Base-by-base conservation (phyloP, 2,797 vertebrate species). In the Anisognathus igniventris region DNA sequence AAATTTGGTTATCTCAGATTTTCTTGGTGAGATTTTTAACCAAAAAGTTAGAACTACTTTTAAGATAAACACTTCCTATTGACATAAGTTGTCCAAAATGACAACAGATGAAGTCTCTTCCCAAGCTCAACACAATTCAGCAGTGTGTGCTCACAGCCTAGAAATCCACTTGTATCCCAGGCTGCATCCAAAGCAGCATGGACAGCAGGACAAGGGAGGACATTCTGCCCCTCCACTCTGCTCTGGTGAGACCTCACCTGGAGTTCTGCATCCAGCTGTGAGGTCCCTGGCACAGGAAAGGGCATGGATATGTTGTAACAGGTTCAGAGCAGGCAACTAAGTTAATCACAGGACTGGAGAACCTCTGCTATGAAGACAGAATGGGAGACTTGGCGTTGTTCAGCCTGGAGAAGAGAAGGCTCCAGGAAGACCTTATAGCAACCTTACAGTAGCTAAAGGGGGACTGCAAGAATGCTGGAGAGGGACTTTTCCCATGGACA, bases 61-160 rank as follows among this genome's bases (percentile, higher is more conserved):
- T 12, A 54, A 71, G 61, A 22, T 3, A 61, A 77, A 65, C 18
- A 50, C 6, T 83, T 33, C 14, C 30, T 61, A 10, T 45, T 54
- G 30, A 42, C 14, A 17, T 28, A 50, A 78, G 3, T 2, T 42
- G 11, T 65, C 42, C 44, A 65, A 25, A 93, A 60, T 45, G 45
- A 64, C 28, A 47, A 30, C 16, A 73, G 17, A 25, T 47, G 3
- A 66, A 80, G 7, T 37, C 11, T 82, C 39, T 79, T 42, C 20
- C n/a, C 33, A 65, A 53, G 15, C 3, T 64, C 51, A 44, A 45
- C 50, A 23, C 7, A 30, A 20, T 39, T n/a, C n/a, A 22, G 15
- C 27, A 23, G 17, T 10, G 24, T 42, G 11, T 0, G 0, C 16
- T 37, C 57, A 16, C 7, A 37, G 24, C 10, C 65, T 31, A 51